These are phyloP conservation scores for Parus major DNA, from an alignment of 2,113 vertebrate genomes.

Conservation along the genomic window DNA sequence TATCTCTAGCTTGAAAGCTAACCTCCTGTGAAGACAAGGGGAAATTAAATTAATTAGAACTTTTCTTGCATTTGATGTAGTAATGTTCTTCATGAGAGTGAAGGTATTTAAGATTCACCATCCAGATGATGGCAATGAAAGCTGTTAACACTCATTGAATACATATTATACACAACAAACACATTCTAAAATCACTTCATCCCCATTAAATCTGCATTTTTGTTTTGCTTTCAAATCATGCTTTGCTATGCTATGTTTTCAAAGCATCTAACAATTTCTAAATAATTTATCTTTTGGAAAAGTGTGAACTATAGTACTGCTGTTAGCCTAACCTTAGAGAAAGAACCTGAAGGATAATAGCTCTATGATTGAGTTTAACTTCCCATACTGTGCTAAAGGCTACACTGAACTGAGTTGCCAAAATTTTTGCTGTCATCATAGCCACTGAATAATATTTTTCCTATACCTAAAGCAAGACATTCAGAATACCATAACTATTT, in stretches of 20 bases:
- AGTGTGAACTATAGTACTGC: neutral
- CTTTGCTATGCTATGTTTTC: neutral
- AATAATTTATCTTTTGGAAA: neutral
- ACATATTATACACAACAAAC: neutral
- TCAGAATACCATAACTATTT: neutral
- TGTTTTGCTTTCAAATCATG: neutral
- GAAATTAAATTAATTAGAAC: neutral
- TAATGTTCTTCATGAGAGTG: neutral
- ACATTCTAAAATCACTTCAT: neutral
- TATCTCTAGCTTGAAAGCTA: neutral
- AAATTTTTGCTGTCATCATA: neutral
- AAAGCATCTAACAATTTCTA: neutral
- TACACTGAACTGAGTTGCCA: neutral
- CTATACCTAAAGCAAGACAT: neutral
- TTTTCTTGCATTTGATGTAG: neutral
- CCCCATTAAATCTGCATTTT: neutral
- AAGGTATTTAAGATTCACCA: neutral
- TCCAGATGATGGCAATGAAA: neutral
- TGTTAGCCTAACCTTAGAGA: neutral
- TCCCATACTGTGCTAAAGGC: neutral
- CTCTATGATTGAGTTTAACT: neutral
- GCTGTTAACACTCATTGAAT: neutral
- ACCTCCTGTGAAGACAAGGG: neutral
- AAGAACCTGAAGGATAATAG: neutral
- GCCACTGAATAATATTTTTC: neutral